A percentile compares a stretch with the other conserved stretches of the same genome.
Conservation (phyloP, 1,140 invertebrate species). For the Samia ricini region DNA sequence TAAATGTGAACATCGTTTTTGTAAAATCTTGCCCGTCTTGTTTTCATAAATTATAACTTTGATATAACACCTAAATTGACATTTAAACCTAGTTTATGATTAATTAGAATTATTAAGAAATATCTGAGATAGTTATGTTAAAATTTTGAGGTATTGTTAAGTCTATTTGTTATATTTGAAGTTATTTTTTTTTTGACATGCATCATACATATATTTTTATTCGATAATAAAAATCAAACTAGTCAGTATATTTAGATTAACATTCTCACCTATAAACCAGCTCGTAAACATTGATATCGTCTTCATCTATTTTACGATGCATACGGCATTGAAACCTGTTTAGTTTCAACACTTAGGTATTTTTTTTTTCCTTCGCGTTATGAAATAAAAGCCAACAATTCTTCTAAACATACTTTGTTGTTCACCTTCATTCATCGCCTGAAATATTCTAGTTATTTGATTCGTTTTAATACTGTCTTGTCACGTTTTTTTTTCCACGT, state of each 20-base stretch:
- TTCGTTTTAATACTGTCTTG: too few relatives aligned
- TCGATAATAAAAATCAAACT: slow-evolving; percentile 2
- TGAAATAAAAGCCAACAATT: background rate
- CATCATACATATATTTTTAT: background rate
- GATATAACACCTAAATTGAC: background rate
- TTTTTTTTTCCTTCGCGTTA: background rate
- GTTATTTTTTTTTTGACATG: background rate
- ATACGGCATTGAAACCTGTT: slow-evolving; percentile 2
- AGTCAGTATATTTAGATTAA: slow-evolving; percentile 4
- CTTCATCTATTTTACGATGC: slow-evolving; percentile 5
- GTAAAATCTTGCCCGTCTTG: background rate
- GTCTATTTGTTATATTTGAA: background rate
- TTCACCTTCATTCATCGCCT: background rate
- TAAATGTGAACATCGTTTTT: background rate
- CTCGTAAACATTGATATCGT: slow-evolving; percentile 7
- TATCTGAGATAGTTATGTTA: background rate
- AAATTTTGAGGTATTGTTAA: background rate
- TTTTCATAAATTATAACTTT: background rate
- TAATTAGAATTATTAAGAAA: background rate
- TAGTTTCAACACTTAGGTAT: background rate
- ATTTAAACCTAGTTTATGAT: background rate
- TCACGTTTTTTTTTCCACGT: too few relatives aligned
- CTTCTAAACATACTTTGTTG: background rate
- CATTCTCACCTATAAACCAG: slow-evolving; percentile 8
- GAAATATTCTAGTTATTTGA: too few relatives aligned